phyloP scores from a whole-genome alignment of 2,113 vertebrate species.

The Eulemur macaco region DNA sequence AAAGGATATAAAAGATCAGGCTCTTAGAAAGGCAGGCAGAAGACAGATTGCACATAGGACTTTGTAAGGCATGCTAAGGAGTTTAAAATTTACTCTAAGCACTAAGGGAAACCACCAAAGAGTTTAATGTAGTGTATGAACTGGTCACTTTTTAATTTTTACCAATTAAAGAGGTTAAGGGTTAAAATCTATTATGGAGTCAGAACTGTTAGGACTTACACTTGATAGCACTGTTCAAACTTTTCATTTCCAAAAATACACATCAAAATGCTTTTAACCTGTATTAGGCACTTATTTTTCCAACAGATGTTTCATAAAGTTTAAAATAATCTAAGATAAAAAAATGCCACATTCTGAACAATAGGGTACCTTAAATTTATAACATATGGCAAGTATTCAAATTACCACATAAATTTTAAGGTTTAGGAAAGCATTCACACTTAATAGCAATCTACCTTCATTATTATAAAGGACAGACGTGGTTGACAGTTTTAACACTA shows the following conservation, averaged over 20 bases:
- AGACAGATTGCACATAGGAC: not conserved
- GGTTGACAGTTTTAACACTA: not conserved
- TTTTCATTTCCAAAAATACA: not conserved
- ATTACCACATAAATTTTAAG: not conserved
- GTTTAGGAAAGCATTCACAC: not conserved
- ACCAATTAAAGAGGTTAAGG: not conserved
- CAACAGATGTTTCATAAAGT: not conserved
- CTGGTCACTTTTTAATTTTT: not conserved
- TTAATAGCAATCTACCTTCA: not conserved
- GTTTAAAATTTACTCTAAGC: not conserved
- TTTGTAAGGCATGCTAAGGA: not conserved
- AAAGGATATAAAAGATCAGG: not conserved
- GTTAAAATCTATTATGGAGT: not conserved
- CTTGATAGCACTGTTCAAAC: not conserved
- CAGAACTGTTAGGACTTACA: not conserved
- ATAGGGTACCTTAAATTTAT: not conserved
- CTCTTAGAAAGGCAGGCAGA: not conserved
- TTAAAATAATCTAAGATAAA: constrained; percentile 22
- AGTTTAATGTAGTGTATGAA: not conserved
- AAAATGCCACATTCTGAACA: not conserved
- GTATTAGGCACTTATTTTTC: not conserved
- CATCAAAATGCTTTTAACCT: not conserved
- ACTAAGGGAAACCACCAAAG: not conserved
- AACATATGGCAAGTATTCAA: not conserved
- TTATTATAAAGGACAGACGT: not conserved